A percentile compares a stretch with the other conserved stretches of the same genome.
phyloP scores from a whole-genome alignment of 2,888 invertebrate species.

The Drosophila algonquin region DNA sequence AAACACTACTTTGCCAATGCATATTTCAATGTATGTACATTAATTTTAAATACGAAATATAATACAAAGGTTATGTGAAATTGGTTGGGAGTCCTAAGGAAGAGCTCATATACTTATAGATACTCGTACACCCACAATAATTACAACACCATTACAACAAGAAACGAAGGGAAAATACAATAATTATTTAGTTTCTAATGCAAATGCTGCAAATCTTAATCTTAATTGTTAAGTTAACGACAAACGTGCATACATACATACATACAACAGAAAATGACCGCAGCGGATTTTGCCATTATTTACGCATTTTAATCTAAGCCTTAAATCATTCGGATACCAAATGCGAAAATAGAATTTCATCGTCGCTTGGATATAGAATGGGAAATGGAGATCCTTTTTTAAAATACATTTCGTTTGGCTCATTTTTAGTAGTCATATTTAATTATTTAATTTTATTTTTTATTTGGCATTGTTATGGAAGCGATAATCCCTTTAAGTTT shows the following conservation, averaged over 20 bases:
- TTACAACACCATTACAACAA: constrained; percentile 15
- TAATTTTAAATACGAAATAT: constrained; percentile 41
- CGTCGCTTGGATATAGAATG: neutral
- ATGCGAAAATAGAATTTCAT: constrained; percentile 40
- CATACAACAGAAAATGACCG: constrained; percentile 43
- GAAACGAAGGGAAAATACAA: constrained; percentile 39
- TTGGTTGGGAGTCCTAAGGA: constrained; percentile 15
- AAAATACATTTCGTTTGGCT: constrained; percentile 29
- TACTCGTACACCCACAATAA: constrained; percentile 44
- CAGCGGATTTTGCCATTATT: constrained; percentile 72
- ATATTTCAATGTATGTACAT: constrained; percentile 67
- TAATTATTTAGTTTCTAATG: constrained; percentile 73
- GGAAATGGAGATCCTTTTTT: constrained; percentile 15
- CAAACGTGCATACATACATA: neutral
- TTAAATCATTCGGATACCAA: constrained; percentile 56
- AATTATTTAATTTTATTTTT: constrained; percentile 27
- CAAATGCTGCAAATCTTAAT: constrained; percentile 26
- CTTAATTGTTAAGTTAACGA: constrained; percentile 47
- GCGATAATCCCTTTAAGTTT: constrained; percentile 34
- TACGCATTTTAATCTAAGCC: constrained; percentile 72
- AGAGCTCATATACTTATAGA: constrained; percentile 6
- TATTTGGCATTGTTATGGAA: constrained; percentile 59
- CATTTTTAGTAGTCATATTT: constrained; percentile 41
- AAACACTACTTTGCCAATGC: constrained; percentile 55
- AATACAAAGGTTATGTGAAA: constrained; percentile 29